Base-by-base conservation (phyloP, 2,888 invertebrate genomes). In the Gasteruption jaculator region DNA sequence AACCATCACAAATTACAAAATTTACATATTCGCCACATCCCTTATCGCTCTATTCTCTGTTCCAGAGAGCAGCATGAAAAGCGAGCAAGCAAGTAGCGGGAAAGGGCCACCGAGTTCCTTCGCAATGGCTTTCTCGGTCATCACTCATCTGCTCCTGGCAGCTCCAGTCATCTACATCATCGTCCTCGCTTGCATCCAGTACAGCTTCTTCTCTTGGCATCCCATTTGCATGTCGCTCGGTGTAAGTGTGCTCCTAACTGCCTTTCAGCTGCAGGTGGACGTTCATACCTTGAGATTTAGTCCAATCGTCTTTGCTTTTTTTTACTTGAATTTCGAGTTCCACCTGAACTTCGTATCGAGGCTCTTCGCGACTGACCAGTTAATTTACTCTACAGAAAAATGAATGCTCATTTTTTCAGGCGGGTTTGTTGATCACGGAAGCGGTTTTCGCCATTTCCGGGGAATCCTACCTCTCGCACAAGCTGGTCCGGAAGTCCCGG, bases 151-250 rank as follows among this genome's bases (percentile, higher is more conserved):
- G n/a, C 52, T 68, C 7, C 41, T 70, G 4, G 6, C 68, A 21
- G 50, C 48, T 16, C 68, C 69, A 25, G 58, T 63, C 5, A 50
- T 69, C 33, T 69, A 66, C 50, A 68, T 68, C 38, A 38, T 66
- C 8, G 53, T 48, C 5, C 35, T 67, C 4, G 57, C 56, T 8
- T 55, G 58, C 24, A 24, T 43, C 3, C 18, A 46, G 0, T 61
- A 58, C 38, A 46, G 19, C 10, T 58, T 67, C 19, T 69, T 68
- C 46, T 51, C 64, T 1, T 68, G 68, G 68, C 70, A 70, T 54
- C 67, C 67, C 3, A 65, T 68, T 43, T 67, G 63, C 41, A 60
- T 63, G 61, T 29, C 56, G 11, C 25, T 67, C 25, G 69, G 68
- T 29, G 70, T 70, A 52, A 65, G 68, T 56, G 40, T 7, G 22